Evolutionary conservation across 2,888 invertebrate species (phyloP).

Genomic region (Tholera decimalis): DNA sequence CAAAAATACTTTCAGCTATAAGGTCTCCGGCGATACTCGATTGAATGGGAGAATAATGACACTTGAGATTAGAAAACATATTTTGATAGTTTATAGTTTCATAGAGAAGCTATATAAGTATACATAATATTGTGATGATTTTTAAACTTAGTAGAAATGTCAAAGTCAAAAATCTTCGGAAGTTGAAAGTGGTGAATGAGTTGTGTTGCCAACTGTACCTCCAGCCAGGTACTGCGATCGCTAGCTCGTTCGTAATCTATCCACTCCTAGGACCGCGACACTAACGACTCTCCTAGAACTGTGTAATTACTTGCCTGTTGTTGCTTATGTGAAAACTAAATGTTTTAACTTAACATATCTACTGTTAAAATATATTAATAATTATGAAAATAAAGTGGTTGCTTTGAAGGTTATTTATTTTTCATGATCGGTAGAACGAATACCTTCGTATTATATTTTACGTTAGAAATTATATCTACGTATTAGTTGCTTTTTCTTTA

Average conservation of each 20-base stretch:
- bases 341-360: constrained; percentile 31
- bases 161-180: too few species aligned
- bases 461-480: constrained; percentile 1
- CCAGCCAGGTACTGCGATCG: constrained; percentile 47
- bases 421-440: constrained; percentile 19
- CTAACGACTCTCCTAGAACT: constrained; percentile 60
- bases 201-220: constrained; percentile 21
- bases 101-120: too few species aligned
- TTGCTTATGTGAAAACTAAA: constrained; percentile 37
- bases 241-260: constrained; percentile 45
- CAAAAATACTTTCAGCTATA: too few species aligned
- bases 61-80: too few species aligned
- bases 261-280: constrained; percentile 48
- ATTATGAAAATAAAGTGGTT: constrained; percentile 32
- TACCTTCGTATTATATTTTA: not conserved
- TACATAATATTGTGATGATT: not conserved
- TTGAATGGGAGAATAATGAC: too few species aligned
- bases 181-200: not conserved
- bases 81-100: too few species aligned
- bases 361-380: constrained; percentile 27
- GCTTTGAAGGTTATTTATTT: constrained; percentile 33
- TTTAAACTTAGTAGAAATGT: too few species aligned
- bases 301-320: constrained; percentile 47
- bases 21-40: too few species aligned
- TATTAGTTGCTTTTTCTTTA: not conserved